Evolutionary conservation across 2,113 vertebrate genomes (phyloP), one percentile per base, ranked within the genome.

Genomic region (Speoplatyrhinus poulsoni): DNA sequence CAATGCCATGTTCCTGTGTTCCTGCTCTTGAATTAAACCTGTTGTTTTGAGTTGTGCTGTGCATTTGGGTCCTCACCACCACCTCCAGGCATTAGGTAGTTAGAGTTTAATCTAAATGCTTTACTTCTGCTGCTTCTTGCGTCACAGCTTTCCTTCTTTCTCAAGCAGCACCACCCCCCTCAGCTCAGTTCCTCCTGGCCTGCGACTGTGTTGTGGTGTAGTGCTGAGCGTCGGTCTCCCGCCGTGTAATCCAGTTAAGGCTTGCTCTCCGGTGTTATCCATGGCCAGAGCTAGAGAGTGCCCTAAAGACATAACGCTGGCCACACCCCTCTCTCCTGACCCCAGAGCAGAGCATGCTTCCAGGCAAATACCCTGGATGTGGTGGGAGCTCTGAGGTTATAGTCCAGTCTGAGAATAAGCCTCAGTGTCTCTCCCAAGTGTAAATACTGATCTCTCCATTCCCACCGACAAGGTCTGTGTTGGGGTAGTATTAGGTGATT

Each of bases 321-420:
- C 52, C 16, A 1, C 52, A 33, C 33, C 26, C 26, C 19, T 47
- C 46, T 16, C 49, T 12, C 3, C 46, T 71, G 64, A 61, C 58
- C 77, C 65, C 36, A 11, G 53, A 46, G 56, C 13, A 57, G 7
- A 57, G 26, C 56, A 62, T 33, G 11, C 53, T 1, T 10, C 7
- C 9, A 59, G 19, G 12, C 19, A 10, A 13, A 3, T 41, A 3
- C 6, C 33, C 59, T 17, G 57, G 33, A 12, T 70, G 15, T 67
- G 56, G 75, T 67, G 85, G 84, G 74, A 85, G 69, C 46, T 32
- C 63, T 32, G 41, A 46, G 83, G 70, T 76, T 79, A 73, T 79
- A 88, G 86, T 90, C 84, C 68, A 55, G 77, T 56, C 36, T 49
- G 12, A 19, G 52, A 47, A 33, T 17, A 6, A 36, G 57, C 69